A percentile compares a stretch with the other conserved stretches of the same genome.
phyloP scores from a whole-genome alignment of 64 coral and sea anemone species.

The Actinia equina region DNA sequence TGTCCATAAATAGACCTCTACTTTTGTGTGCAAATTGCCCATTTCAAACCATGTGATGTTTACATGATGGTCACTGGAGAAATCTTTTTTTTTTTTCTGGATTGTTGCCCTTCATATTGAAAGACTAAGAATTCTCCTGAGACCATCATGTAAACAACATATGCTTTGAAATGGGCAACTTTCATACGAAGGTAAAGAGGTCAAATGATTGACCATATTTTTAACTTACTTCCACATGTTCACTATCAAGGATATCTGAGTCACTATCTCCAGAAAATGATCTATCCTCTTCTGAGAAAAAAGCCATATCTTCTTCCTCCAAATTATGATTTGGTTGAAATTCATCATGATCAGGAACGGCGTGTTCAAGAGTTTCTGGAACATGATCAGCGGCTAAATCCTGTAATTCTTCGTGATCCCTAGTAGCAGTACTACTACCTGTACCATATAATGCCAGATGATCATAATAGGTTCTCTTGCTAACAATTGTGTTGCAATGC shows the following conservation, averaged over 20 bases:
- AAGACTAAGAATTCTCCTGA: too few relatives aligned
- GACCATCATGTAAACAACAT: too few relatives aligned
- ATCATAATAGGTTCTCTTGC: constrained; percentile 12
- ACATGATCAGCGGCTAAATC: neutral
- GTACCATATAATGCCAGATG: constrained; percentile 8
- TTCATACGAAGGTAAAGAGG: too few relatives aligned
- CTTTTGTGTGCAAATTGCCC: too few relatives aligned
- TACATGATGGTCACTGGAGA: too few relatives aligned
- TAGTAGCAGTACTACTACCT: neutral
- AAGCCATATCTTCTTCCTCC: constrained; percentile 2
- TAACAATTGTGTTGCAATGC: constrained; percentile 6
- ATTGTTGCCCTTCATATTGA: too few relatives aligned
- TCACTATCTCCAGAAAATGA: neutral
- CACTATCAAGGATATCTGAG: neutral
- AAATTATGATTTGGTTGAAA: neutral
- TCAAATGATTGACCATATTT: neutral
- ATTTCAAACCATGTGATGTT: neutral
- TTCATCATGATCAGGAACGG: neutral
- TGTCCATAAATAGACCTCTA: neutral
- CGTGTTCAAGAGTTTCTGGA: neutral
- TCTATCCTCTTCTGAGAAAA: neutral
- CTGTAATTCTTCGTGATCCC: neutral
- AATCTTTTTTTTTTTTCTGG: too few relatives aligned
- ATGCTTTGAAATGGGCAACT: too few relatives aligned
- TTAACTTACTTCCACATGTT: neutral